Percentiles rank a stretch among this genome's conserved stretches.
Conservation (phyloP, 2,113 vertebrate species). For the Varanus komodoensis region DNA sequence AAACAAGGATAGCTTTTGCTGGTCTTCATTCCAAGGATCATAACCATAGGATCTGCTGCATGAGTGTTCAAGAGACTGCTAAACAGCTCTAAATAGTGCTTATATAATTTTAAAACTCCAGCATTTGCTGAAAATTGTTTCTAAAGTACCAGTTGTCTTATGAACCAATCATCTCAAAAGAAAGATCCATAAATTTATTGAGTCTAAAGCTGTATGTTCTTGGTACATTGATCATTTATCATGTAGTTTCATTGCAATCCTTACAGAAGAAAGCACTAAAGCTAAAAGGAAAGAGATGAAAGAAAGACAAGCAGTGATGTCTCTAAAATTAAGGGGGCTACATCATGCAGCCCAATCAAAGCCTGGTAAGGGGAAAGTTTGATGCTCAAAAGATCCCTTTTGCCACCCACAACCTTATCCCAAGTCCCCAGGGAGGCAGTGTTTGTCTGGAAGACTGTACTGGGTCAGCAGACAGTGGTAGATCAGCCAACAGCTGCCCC, state of each 20-base stretch:
- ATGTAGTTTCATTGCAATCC: background rate
- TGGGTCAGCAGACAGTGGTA: background rate
- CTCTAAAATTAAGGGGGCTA: background rate
- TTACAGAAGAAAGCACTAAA: background rate
- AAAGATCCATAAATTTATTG: background rate
- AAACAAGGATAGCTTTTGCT: slow-evolving; percentile 52
- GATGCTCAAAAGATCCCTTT: background rate
- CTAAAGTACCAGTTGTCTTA: background rate
- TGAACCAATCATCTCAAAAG: background rate
- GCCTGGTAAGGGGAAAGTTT: background rate
- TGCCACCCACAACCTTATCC: background rate
- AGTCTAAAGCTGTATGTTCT: background rate
- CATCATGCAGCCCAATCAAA: background rate
- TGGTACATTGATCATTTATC: accelerated
- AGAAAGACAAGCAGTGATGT: background rate
- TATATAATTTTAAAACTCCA: background rate
- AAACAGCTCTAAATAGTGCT: background rate
- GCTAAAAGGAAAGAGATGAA: background rate
- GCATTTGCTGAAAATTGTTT: background rate
- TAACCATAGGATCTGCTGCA: background rate
- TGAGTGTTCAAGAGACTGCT: background rate
- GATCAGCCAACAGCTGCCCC: background rate
- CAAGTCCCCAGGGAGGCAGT: background rate
- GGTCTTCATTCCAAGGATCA: slow-evolving; percentile 13
- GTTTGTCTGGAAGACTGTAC: too few relatives aligned